Conservation (phyloP, 2,888 invertebrate genomes). For the Itoplectis maculator region DNA sequence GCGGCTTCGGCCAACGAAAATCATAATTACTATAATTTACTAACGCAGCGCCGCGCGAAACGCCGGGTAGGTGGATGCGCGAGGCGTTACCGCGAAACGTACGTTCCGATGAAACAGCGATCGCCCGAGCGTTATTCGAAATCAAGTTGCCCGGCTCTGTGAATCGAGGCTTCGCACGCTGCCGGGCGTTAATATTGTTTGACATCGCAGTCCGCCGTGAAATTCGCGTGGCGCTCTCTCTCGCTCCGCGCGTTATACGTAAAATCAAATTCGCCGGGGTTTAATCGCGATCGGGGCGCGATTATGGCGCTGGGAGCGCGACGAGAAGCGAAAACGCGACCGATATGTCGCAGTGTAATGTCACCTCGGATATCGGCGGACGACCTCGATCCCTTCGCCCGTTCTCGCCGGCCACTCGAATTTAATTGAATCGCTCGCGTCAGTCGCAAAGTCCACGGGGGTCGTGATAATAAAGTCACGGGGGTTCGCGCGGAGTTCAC, state of each 20-base stretch:
- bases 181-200: constrained; percentile 8
- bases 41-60: not conserved
- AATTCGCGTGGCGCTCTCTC: not conserved
- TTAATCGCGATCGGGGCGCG: constrained; percentile 69
- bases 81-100: not conserved
- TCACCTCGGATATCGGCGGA: constrained; percentile 30
- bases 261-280: constrained; percentile 71
- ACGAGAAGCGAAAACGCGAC: constrained; percentile 38
- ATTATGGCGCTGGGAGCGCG: constrained; percentile 65
- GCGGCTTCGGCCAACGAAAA: not conserved
- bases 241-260: constrained; percentile 25
- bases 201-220: not conserved
- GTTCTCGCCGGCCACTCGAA: constrained; percentile 44
- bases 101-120: not conserved
- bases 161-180: not conserved
- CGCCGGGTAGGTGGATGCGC: not conserved
- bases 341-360: constrained; percentile 12
- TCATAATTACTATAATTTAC: not conserved
- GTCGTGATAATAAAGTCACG: constrained; percentile 62
- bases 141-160: constrained; percentile 5
- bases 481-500: constrained; percentile 56
- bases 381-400: constrained; percentile 6
- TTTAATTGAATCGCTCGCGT: constrained; percentile 62
- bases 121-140: not conserved
- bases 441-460: constrained; percentile 44